phyloP scores from a whole-genome alignment of 2,888 invertebrate genomes.

The Spatulosminthurus flaviceps region DNA sequence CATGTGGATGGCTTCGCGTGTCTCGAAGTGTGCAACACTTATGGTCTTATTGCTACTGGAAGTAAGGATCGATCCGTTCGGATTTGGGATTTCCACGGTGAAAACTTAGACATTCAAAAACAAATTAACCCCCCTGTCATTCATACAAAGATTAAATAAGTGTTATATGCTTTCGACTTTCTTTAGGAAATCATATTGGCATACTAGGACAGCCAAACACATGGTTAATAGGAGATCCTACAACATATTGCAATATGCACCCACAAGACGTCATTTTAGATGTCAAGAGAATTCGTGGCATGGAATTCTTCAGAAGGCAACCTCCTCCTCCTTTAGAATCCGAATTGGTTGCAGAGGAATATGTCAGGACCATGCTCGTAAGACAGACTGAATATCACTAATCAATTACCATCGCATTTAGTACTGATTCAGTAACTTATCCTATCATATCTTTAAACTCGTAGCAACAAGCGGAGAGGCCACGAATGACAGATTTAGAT shows the following conservation, averaged over 20 bases:
- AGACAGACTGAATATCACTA: background rate
- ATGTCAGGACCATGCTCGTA: slow-evolving; percentile 41
- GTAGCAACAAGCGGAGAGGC: slow-evolving; percentile 48
- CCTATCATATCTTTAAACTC: background rate
- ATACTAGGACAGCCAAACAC: slow-evolving; percentile 38
- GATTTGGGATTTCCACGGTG: slow-evolving; percentile 53
- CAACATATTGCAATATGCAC: slow-evolving; percentile 26
- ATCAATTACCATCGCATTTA: background rate
- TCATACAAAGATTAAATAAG: background rate
- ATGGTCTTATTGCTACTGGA: slow-evolving; percentile 51
- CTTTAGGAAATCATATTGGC: slow-evolving; percentile 49
- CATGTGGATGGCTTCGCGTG: slow-evolving; percentile 49
- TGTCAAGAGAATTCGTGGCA: slow-evolving; percentile 50
- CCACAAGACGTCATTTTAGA: slow-evolving; percentile 51
- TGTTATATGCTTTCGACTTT: background rate
- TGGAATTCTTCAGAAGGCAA: slow-evolving; percentile 48
- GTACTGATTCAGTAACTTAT: background rate
- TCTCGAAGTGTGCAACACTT: slow-evolving; percentile 50
- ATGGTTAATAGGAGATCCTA: slow-evolving; percentile 50
- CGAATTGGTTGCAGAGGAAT: slow-evolving; percentile 43
- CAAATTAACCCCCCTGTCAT: no score
- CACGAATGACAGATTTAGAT: slow-evolving; percentile 35
- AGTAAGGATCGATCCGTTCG: slow-evolving; percentile 49
- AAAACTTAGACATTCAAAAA: slow-evolving; percentile 8
- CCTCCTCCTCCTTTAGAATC: slow-evolving; percentile 29